phyloP scores from a whole-genome alignment of 1,140 invertebrate genomes.

The Cotesia chilonis region DNA sequence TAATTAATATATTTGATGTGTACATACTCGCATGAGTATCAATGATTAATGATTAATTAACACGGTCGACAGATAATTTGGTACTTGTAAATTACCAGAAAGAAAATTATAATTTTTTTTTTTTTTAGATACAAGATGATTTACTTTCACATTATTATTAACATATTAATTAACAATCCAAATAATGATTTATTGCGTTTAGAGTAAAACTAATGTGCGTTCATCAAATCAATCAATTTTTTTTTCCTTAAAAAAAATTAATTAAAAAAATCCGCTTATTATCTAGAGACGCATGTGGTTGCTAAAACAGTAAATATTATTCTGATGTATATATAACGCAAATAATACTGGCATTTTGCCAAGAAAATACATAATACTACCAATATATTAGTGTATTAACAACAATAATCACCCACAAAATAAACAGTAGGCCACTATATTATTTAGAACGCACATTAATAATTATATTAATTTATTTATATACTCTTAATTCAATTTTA shows the following conservation, averaged over 20 bases:
- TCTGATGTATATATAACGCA: background rate
- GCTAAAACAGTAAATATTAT: conserved; percentile 1
- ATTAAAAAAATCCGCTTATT: too few species aligned
- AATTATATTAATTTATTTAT: too few species aligned
- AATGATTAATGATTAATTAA: background rate
- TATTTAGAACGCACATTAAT: conserved; percentile 25
- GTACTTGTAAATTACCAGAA: too few species aligned
- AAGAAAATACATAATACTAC: background rate
- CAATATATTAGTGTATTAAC: background rate
- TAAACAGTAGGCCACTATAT: conserved; percentile 15
- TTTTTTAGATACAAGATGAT: background rate
- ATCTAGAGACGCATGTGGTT: background rate
- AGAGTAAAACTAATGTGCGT: conserved; percentile 4
- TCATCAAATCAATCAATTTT: conserved; percentile 15
- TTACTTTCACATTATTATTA: background rate
- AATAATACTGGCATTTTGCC: conserved; percentile 6
- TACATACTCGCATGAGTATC: conserved; percentile 10
- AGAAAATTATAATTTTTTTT: background rate
- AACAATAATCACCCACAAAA: conserved; percentile 21
- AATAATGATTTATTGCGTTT: conserved; percentile 28
- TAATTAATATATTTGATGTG: background rate
- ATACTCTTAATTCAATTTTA: too few species aligned
- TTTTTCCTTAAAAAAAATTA: conserved; percentile 6
- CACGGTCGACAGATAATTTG: background rate
- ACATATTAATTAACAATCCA: conserved; percentile 18